Conservation (phyloP, 2,888 invertebrate genomes). For the Morinoia aosen region DNA sequence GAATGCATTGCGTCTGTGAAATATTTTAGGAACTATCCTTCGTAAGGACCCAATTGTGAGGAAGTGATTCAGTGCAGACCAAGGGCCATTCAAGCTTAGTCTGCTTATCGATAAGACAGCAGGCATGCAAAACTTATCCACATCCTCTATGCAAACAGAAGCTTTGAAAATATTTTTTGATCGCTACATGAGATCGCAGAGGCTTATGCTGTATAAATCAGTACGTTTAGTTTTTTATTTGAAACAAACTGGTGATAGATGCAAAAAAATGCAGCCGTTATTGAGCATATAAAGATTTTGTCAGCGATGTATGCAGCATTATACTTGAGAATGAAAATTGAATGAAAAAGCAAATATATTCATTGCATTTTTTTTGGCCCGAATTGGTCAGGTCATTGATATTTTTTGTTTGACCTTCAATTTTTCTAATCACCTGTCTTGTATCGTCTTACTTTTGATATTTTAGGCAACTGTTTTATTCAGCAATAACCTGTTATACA, state of each 20-base stretch:
- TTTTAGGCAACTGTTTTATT: neutral
- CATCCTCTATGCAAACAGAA: neutral
- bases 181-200: neutral
- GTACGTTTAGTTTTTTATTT: neutral
- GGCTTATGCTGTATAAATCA: neutral
- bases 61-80: neutral
- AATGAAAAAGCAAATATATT: neutral
- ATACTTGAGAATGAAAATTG: neutral
- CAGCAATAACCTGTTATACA: neutral
- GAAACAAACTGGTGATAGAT: neutral
- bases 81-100: neutral
- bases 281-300: neutral
- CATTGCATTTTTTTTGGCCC: neutral
- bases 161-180: neutral
- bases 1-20: slow-evolving; percentile 9
- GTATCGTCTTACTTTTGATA: neutral
- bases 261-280: neutral
- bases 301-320: neutral
- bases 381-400: neutral
- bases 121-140: neutral
- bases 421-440: neutral
- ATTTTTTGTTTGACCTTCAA: neutral
- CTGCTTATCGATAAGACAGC: neutral
- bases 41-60: neutral
- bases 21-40: neutral